phyloP scores from a whole-genome alignment of 2,113 vertebrate species.

The Centropus bengalensis region DNA sequence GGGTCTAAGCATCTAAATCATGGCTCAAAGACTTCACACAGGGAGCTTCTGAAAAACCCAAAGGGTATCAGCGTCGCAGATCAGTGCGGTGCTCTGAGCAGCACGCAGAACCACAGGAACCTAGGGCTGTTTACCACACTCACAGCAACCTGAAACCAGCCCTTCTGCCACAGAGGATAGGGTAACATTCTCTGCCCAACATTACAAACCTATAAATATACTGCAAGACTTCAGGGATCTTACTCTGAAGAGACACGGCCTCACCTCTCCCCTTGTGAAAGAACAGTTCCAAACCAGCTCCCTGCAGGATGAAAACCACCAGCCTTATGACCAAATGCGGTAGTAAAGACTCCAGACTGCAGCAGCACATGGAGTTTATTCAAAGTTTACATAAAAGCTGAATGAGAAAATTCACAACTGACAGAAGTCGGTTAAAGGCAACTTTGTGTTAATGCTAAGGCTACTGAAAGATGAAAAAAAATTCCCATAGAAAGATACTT shows the following conservation, averaged over 20 bases:
- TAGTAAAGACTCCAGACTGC: not conserved
- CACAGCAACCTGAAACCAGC: slow-evolving; percentile 61
- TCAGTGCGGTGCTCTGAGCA: not conserved
- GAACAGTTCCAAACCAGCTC: not conserved
- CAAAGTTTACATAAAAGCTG: slow-evolving; percentile 2
- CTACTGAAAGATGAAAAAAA: not conserved
- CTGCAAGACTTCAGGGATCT: slow-evolving; percentile 4
- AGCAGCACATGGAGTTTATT: not conserved
- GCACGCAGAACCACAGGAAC: not conserved
- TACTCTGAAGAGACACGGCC: slow-evolving; percentile 26
- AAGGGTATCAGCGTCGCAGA: not conserved
- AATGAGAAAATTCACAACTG: not conserved
- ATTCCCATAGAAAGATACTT: not conserved
- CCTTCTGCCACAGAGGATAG: slow-evolving; percentile 38
- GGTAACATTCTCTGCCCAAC: slow-evolving; percentile 37
- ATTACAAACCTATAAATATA: slow-evolving; percentile 71
- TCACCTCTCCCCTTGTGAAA: not conserved
- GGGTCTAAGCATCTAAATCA: not conserved
- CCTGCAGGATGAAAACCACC: not conserved
- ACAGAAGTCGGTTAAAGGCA: not conserved
- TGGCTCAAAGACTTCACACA: not conserved
- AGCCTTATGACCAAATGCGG: not conserved
- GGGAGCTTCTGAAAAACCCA: slow-evolving; percentile 13
- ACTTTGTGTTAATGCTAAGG: not conserved
- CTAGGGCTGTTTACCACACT: slow-evolving; percentile 23